A percentile compares a stretch with the other conserved stretches of the same genome.
These are phyloP conservation scores for Ichneumoninae sp. DNA, from an alignment of 2,888 invertebrate genomes.

Conservation along the genomic window DNA sequence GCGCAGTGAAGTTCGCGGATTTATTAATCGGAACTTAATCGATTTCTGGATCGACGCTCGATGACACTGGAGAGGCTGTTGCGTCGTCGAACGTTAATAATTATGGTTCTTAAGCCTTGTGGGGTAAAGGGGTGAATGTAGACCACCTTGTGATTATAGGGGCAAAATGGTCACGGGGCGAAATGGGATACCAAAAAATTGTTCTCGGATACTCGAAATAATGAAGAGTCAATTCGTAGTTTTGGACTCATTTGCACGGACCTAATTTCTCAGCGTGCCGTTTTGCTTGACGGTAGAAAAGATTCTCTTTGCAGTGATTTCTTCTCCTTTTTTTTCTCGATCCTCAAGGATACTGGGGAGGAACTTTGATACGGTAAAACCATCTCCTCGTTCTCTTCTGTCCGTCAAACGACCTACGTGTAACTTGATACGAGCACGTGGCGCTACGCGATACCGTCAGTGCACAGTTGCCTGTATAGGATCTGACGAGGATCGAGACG, in stretches of 20 bases:
- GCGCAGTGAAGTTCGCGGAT: no score
- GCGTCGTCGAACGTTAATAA: no score
- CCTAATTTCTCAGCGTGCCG: neutral
- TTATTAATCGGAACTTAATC: no score
- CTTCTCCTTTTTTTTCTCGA: neutral
- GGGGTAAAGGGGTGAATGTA: no score
- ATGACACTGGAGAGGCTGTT: no score
- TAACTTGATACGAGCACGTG: slow-evolving; percentile 70
- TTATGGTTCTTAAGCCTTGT: no score
- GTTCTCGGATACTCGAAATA: neutral
- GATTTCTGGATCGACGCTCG: no score
- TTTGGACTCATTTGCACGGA: neutral
- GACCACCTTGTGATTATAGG: no score
- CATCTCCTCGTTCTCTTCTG: slow-evolving; percentile 6
- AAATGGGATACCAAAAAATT: no score
- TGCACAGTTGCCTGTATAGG: slow-evolving; percentile 22
- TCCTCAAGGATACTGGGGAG: neutral
- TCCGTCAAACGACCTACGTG: slow-evolving; percentile 38
- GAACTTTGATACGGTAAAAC: neutral
- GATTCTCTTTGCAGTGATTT: neutral
- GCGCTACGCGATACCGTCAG: slow-evolving; percentile 65
- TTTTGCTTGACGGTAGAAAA: neutral
- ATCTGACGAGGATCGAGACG: slow-evolving; percentile 25
- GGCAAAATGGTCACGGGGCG: no score
- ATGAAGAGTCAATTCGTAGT: neutral